These are phyloP conservation scores for Drosophila ezoana DNA, from an alignment of 2,888 invertebrate species.

Conservation along the genomic window DNA sequence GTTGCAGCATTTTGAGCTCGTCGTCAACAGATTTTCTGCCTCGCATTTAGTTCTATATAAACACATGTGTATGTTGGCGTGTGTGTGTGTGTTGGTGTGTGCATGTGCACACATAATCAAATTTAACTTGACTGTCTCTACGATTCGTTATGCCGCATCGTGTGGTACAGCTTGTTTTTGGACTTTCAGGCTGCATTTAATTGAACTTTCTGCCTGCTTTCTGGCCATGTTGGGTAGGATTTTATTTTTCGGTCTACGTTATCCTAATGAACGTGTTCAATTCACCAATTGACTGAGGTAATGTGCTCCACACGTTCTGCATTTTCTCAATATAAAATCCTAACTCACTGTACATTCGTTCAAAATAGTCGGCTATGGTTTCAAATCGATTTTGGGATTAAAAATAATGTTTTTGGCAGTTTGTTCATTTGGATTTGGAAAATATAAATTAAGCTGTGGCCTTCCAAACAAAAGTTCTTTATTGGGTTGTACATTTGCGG, in stretches of 20 bases:
- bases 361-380: too few species aligned
- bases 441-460: not conserved
- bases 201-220: conserved; percentile 49
- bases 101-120: conserved; percentile 65
- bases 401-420: too few species aligned
- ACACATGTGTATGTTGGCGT: conserved; percentile 1
- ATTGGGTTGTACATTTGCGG: not conserved
- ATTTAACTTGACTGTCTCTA: conserved; percentile 61
- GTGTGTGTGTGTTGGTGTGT: conserved; percentile 4
- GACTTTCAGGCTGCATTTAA: conserved; percentile 54
- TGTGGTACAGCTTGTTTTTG: conserved; percentile 26
- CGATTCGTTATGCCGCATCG: conserved; percentile 24
- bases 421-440: not conserved
- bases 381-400: too few species aligned
- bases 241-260: conserved; percentile 6
- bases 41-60: not conserved
- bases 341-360: too few species aligned
- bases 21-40: conserved; percentile 56
- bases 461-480: not conserved
- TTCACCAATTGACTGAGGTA: conserved; percentile 1
- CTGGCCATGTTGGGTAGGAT: conserved; percentile 1
- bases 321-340: too few species aligned
- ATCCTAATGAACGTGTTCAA: conserved; percentile 13
- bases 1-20: conserved; percentile 53
- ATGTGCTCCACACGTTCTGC: not conserved